Percentiles rank a stretch among this genome's conserved stretches.
phyloP scores from a whole-genome alignment of 2,797 vertebrate genomes.

The Champsocephalus esox region DNA sequence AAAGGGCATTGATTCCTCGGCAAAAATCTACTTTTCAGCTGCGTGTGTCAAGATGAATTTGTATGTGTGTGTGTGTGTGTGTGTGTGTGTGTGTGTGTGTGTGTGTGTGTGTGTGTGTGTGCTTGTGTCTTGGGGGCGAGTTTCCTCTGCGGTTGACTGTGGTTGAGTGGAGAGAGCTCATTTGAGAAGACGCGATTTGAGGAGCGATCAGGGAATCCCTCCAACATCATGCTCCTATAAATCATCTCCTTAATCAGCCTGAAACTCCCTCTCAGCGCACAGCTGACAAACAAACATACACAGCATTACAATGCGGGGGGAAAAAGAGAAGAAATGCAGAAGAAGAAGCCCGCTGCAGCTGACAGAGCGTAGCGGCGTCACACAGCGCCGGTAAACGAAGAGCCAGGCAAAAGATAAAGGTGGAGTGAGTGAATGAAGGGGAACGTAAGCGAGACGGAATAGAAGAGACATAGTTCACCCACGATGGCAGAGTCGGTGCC shows the following conservation, averaged over 20 bases:
- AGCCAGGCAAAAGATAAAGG: conserved; percentile 65
- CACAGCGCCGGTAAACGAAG: conserved; percentile 45
- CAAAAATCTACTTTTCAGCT: conserved; percentile 23
- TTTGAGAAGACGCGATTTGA: conserved; percentile 80
- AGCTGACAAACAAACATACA: conserved; percentile 70
- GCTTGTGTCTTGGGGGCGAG: conserved; percentile 40
- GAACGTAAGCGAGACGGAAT: conserved; percentile 39
- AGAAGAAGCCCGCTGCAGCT: conserved; percentile 37
- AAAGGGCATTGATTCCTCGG: conserved; percentile 23
- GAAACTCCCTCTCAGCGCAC: conserved; percentile 76
- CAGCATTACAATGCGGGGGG: conserved; percentile 47
- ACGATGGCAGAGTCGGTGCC: conserved; percentile 66
- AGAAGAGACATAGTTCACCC: conserved; percentile 61
- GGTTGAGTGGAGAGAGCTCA: conserved; percentile 73
- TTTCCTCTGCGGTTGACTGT: conserved; percentile 60
- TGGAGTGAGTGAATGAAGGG: conserved; percentile 57
- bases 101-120: neutral
- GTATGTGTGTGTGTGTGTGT: neutral
- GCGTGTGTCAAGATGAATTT: conserved; percentile 17
- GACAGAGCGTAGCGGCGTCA: conserved; percentile 68
- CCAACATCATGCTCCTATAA: conserved; percentile 81
- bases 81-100: neutral
- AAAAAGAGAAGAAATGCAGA: neutral
- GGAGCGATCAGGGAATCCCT: conserved; percentile 83
- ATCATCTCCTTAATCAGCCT: conserved; percentile 87